A percentile compares a stretch with the other conserved stretches of the same genome.
phyloP scores from a whole-genome alignment of 2,888 invertebrate genomes.

The Pyralis farinalis region DNA sequence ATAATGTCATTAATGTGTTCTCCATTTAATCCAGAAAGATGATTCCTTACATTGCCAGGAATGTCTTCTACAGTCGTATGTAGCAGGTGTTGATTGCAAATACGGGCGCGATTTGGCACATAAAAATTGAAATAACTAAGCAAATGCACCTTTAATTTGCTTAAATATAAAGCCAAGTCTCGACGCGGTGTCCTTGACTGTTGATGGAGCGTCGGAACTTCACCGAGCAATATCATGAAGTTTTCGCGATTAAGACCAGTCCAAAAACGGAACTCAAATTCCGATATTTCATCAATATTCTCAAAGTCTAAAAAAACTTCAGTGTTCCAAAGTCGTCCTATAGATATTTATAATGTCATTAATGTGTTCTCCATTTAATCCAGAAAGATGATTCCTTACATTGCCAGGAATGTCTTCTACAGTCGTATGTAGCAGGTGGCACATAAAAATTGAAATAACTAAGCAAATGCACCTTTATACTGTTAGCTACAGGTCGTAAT shows the following conservation, averaged over 20 bases:
- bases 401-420: slow-evolving; percentile 1
- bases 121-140: slow-evolving; percentile 3
- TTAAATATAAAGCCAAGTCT: slow-evolving; percentile 5
- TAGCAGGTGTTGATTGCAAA: slow-evolving; percentile 3
- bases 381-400: slow-evolving; percentile 1
- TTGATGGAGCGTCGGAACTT: slow-evolving; percentile 6
- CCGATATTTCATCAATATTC: slow-evolving; percentile 6
- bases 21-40: slow-evolving; percentile 2
- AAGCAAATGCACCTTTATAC: slow-evolving; percentile 6
- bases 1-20: slow-evolving; percentile 2
- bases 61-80: slow-evolving; percentile 2
- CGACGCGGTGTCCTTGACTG: slow-evolving; percentile 2
- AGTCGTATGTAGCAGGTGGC: slow-evolving; percentile 2
- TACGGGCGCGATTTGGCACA: slow-evolving; percentile 6
- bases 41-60: background rate
- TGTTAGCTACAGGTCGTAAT: slow-evolving; percentile 3
- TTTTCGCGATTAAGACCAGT: slow-evolving; percentile 7
- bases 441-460: slow-evolving; percentile 3
- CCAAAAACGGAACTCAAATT: slow-evolving; percentile 4
- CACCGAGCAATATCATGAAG: background rate
- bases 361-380: slow-evolving; percentile 2
- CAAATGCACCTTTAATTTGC: slow-evolving; percentile 7
- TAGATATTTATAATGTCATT: slow-evolving; percentile 3
- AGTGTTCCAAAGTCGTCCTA: slow-evolving; percentile 1
- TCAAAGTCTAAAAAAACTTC: no score